Conservation (phyloP, 2,797 vertebrate species). For the Pelodytes ibericus region DNA sequence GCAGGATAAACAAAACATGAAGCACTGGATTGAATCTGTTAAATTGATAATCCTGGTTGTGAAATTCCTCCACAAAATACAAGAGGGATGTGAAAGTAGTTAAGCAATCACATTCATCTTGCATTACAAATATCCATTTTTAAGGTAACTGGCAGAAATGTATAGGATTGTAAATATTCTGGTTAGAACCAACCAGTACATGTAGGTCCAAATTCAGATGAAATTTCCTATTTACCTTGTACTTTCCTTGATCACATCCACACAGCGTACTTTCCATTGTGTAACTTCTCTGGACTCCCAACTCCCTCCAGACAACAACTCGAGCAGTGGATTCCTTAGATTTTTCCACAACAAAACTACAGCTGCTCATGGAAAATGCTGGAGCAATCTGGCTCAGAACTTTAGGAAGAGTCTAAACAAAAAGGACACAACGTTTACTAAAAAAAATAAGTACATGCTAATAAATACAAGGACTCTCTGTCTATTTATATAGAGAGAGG, state of each 20-base stretch:
- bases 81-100: too few relatives aligned
- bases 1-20: not conserved
- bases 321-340: slow-evolving; percentile 96
- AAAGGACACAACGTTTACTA: not conserved
- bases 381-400: slow-evolving; percentile 93
- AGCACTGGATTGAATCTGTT: not conserved
- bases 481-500: too few relatives aligned
- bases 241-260: slow-evolving; percentile 96
- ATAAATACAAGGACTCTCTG: too few relatives aligned
- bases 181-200: too few relatives aligned
- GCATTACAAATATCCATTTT: too few relatives aligned
- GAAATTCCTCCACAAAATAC: not conserved
- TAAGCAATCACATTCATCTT: too few relatives aligned
- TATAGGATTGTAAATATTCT: too few relatives aligned
- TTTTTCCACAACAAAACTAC: slow-evolving; percentile 97
- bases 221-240: slow-evolving; percentile 82
- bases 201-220: too few relatives aligned
- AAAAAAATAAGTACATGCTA: too few relatives aligned
- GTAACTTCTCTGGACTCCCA: slow-evolving; percentile 95
- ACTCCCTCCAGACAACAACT: slow-evolving; percentile 96
- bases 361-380: slow-evolving; percentile 94
- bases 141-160: too few relatives aligned
- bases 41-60: not conserved
- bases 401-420: slow-evolving; percentile 87
- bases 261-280: slow-evolving; percentile 98